Evolutionary conservation across 1,140 invertebrate genomes (phyloP), one percentile per base, ranked within the genome.

Genomic region (Mizuhopecten yessoensis): DNA sequence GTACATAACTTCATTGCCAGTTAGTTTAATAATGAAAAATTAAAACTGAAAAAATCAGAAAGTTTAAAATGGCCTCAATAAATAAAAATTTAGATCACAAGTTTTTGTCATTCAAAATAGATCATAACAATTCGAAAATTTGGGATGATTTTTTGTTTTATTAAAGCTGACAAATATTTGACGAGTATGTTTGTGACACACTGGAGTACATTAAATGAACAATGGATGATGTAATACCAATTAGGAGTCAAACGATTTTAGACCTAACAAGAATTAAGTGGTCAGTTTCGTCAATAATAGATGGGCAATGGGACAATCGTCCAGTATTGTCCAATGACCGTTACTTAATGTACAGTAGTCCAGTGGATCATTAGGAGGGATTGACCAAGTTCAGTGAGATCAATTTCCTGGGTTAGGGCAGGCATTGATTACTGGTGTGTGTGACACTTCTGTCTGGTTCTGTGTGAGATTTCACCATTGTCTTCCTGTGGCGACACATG

Each of bases 191-290:
- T 49, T 75, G 23, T 17, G 17, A 13, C 42, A 45, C 42, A 45
- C 42, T 75, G 57, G 17, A n/a, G n/a, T n/a, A 75, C 57, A 75
- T 75, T n/a, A 75, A 49, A n/a, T 75, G 57, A n/a, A 75, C n/a
- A 75, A 1, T 75, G 57, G 5, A 75, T 75, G 15, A 75, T 13
- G 11, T 75, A 75, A 45, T 9, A 29, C 23, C 11, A 29, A 75
- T 75, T 75, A 75, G 57, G 45, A 29, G n/a, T 75, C 13, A 75
- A 29, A 75, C 57, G n/a, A 5, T 75, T 29, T 1, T 23, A 5
- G 23, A 11, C 57, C 9, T 75, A 29, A 75, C 29, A n/a, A 29
- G 57, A 75, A 75, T 75, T 75, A 75, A 75, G 9, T 29, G n/a
- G 57, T 75, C 57, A n/a, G 57, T 75, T 75, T 29, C 57, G 11